Percentiles rank a stretch among this genome's conserved stretches.
phyloP scores from a whole-genome alignment of 2,113 vertebrate genomes.

The Eretmochelys imbricata region DNA sequence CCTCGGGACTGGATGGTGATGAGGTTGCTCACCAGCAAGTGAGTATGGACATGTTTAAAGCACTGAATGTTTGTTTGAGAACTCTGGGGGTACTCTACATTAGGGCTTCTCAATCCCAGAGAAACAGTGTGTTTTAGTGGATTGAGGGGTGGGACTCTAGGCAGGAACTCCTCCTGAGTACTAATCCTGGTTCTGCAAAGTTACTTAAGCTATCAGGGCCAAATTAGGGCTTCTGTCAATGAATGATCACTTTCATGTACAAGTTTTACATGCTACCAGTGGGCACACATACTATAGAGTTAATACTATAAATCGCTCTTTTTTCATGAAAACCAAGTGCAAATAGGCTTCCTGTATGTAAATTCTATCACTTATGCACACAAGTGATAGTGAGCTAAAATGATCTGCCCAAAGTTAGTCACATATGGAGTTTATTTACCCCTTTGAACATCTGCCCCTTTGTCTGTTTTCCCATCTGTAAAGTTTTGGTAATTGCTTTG shows the following conservation, averaged over 20 bases:
- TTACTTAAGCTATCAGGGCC: not conserved
- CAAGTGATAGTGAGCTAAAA: not conserved
- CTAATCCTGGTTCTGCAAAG: not conserved
- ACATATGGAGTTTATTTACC: not conserved
- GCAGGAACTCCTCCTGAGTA: not conserved
- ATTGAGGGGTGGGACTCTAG: not conserved
- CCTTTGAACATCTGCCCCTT: not conserved
- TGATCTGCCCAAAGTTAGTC: not conserved
- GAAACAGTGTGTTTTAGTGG: not conserved
- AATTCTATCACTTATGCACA: not conserved
- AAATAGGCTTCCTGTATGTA: not conserved
- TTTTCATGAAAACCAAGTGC: not conserved
- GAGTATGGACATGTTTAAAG: conserved; percentile 58
- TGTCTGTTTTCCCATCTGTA: not conserved
- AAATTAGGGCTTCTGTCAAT: not conserved
- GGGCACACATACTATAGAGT: not conserved
- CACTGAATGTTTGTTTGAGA: not conserved
- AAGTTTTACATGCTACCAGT: not conserved
- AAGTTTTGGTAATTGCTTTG: not conserved
- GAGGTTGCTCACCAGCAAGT: conserved; percentile 98
- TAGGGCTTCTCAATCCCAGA: not conserved
- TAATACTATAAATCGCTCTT: not conserved
- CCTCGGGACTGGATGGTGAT: conserved; percentile 98
- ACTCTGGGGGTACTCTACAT: not conserved
- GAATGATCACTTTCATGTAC: rapidly evolving